phyloP scores from a whole-genome alignment of 2,888 invertebrate genomes.

The Hyposoter didymator region DNA sequence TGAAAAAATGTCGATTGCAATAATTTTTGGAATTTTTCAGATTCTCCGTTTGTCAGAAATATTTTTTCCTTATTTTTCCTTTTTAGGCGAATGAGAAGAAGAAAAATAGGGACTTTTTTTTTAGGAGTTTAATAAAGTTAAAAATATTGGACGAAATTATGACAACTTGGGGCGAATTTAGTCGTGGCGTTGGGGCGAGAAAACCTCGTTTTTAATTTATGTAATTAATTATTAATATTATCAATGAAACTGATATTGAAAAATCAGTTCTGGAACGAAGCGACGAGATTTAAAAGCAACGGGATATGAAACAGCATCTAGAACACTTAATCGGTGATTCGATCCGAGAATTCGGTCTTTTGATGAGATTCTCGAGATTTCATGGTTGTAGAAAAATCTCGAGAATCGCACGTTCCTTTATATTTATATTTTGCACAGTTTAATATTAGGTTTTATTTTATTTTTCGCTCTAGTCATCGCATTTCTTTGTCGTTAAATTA shows the following conservation, averaged over 20 bases:
- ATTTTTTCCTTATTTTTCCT: neutral
- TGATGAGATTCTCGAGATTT: slow-evolving; percentile 43
- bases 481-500: slow-evolving; percentile 13
- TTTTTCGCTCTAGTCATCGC: neutral
- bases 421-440: slow-evolving; percentile 3
- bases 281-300: slow-evolving; percentile 61
- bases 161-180: neutral
- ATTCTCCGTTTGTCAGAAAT: neutral
- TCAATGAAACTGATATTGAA: slow-evolving; percentile 49
- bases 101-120: neutral
- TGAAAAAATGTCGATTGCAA: neutral
- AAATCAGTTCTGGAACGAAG: slow-evolving; percentile 54
- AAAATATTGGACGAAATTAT: neutral
- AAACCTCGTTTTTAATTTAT: neutral
- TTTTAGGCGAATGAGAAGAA: neutral
- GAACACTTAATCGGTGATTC: slow-evolving; percentile 71
- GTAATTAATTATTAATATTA: slow-evolving; percentile 15
- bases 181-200: neutral
- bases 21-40: neutral
- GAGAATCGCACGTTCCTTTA: slow-evolving; percentile 19
- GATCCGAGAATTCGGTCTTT: slow-evolving; percentile 53
- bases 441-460: neutral
- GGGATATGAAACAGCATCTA: slow-evolving; percentile 70
- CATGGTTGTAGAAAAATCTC: slow-evolving; percentile 12
- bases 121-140: neutral